phyloP scores from a whole-genome alignment of 2,113 vertebrate genomes.

The Vimba vimba region DNA sequence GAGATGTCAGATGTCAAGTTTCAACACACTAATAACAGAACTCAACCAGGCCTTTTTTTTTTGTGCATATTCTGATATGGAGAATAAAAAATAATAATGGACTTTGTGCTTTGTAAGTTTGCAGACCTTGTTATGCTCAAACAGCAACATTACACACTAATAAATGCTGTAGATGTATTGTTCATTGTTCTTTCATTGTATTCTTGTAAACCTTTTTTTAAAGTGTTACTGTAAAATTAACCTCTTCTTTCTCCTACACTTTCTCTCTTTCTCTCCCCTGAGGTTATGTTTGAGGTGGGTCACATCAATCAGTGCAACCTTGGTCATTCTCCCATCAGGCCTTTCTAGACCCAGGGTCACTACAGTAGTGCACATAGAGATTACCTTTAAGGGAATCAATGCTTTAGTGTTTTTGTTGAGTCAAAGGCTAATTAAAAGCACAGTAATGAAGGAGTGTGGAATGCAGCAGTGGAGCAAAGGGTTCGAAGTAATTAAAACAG shows the following conservation, averaged over 20 bases:
- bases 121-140: no score
- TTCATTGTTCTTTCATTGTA: no score
- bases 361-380: constrained; percentile 73
- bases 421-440: constrained; percentile 74
- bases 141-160: no score
- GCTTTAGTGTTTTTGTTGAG: constrained; percentile 73
- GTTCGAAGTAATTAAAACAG: constrained; percentile 29
- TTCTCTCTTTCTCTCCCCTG: background rate
- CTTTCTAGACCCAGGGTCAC: constrained; percentile 71
- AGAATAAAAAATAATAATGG: no score
- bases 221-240: background rate
- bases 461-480: constrained; percentile 8
- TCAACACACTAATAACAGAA: no score
- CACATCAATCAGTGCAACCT: constrained; percentile 67
- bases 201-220: no score
- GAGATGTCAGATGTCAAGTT: no score
- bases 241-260: background rate
- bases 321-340: constrained; percentile 66
- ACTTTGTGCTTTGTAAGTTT: no score
- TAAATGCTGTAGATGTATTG: no score
- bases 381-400: constrained; percentile 78
- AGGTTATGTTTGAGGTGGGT: constrained; percentile 16
- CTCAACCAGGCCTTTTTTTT: no score
- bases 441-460: constrained; percentile 70
- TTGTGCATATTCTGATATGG: no score